Conservation (phyloP, 2,888 invertebrate genomes). For the Clepsis dumicolana region DNA sequence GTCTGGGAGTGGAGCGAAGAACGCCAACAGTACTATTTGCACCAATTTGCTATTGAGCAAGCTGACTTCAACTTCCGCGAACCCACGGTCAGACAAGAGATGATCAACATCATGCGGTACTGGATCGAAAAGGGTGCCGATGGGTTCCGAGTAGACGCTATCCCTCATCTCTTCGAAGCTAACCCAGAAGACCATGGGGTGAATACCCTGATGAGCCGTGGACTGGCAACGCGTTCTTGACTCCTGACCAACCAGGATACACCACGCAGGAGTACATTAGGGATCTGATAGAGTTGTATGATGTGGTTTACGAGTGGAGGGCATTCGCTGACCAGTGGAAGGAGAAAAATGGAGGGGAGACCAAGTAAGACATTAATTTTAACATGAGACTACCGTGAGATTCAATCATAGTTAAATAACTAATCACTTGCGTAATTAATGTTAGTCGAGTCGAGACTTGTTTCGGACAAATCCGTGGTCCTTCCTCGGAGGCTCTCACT, state of each 20-base stretch:
- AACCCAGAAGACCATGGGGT: constrained; percentile 69
- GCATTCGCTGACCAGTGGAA: constrained; percentile 81
- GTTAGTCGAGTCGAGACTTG: too few species aligned
- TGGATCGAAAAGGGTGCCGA: constrained; percentile 92
- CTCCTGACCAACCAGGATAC: constrained; percentile 80
- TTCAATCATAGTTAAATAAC: too few species aligned
- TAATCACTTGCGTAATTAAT: too few species aligned
- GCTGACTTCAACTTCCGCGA: constrained; percentile 90
- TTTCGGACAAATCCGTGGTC: too few species aligned
- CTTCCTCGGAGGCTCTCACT: too few species aligned
- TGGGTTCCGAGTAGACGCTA: constrained; percentile 89
- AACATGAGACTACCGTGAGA: too few species aligned
- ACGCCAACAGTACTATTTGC: constrained; percentile 89
- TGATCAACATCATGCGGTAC: constrained; percentile 87
- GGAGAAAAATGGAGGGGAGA: constrained; percentile 68
- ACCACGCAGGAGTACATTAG: constrained; percentile 88
- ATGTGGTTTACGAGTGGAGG: constrained; percentile 86
- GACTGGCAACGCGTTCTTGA: constrained; percentile 74
- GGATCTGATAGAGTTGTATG: constrained; percentile 86
- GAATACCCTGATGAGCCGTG: constrained; percentile 83
- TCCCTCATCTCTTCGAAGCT: constrained; percentile 87
- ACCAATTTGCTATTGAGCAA: constrained; percentile 88
- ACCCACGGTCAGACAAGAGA: constrained; percentile 80
- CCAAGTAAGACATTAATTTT: constrained; percentile 64
- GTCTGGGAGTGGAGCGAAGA: constrained; percentile 89